These are phyloP conservation scores for Paraplagusia blochii DNA, from an alignment of 2,113 vertebrate species.

Conservation along the genomic window DNA sequence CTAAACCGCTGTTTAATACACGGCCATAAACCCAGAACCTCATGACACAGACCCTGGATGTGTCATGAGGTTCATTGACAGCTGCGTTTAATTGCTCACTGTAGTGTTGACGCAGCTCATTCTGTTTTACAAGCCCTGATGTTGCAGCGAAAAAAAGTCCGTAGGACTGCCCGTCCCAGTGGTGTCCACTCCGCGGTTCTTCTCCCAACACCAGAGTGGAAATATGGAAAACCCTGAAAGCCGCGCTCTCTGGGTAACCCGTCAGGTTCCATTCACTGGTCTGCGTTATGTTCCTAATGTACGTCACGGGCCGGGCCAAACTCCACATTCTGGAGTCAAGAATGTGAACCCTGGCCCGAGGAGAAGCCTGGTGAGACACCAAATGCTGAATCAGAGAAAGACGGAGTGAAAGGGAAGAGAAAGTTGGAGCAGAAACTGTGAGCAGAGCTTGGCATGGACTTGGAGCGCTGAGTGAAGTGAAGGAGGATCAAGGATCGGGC, in stretches of 20 bases:
- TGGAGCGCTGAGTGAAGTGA: constrained; percentile 61
- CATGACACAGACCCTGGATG: constrained; percentile 33
- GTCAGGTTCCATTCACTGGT: constrained; percentile 75
- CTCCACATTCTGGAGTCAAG: constrained; percentile 71
- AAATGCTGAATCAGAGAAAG: constrained; percentile 68
- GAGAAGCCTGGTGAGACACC: constrained; percentile 67
- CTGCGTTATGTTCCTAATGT: constrained; percentile 74
- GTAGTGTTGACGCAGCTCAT: constrained; percentile 36
- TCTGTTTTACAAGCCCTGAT: constrained; percentile 66
- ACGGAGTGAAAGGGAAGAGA: constrained; percentile 38
- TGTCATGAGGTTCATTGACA: constrained; percentile 65
- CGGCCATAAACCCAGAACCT: constrained; percentile 66
- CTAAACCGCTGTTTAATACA: constrained; percentile 61
- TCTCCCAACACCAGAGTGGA: constrained; percentile 65
- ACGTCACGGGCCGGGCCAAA: constrained; percentile 75
- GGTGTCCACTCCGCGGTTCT: constrained; percentile 43
- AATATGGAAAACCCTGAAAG: constrained; percentile 75
- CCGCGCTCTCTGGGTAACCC: constrained; percentile 69
- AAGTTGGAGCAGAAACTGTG: constrained; percentile 49
- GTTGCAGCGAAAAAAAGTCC: constrained; percentile 51
- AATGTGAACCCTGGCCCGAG: constrained; percentile 64
- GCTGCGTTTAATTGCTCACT: constrained; percentile 64
- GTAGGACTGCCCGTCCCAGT: constrained; percentile 43
- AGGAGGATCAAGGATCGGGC: constrained; percentile 50
- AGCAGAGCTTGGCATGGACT: constrained; percentile 47